phyloP scores from a whole-genome alignment of 2,888 invertebrate genomes.

The Leucozona laternaria region DNA sequence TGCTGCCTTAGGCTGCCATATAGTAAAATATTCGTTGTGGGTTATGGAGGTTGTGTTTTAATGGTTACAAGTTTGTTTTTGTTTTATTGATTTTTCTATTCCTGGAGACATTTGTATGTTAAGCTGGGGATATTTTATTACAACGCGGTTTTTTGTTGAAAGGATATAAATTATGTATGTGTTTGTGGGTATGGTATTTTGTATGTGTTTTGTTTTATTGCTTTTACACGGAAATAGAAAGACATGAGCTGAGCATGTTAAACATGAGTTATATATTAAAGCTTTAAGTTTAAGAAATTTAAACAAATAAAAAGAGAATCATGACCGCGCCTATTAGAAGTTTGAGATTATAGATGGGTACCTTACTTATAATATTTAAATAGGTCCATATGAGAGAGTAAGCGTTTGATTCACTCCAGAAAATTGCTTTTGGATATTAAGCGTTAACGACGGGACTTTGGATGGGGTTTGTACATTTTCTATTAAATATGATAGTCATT shows the following conservation, averaged over 20 bases:
- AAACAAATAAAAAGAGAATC: neutral
- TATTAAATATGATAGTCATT: too few relatives aligned
- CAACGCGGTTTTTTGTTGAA: constrained; percentile 29
- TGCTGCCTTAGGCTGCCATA: constrained; percentile 12
- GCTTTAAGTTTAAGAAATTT: neutral
- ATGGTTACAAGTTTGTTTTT: constrained; percentile 43
- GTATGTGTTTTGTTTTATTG: constrained; percentile 23
- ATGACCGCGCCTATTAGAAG: neutral
- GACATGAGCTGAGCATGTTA: neutral
- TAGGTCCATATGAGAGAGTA: too few relatives aligned
- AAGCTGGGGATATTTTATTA: constrained; percentile 25
- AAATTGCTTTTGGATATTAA: too few relatives aligned
- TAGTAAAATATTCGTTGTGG: neutral
- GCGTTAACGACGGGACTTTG: too few relatives aligned
- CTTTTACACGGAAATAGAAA: neutral
- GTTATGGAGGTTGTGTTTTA: constrained; percentile 17
- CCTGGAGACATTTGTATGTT: constrained; percentile 26
- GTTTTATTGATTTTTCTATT: constrained; percentile 42
- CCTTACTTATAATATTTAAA: too few relatives aligned
- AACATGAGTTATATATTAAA: neutral
- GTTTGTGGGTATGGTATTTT: constrained; percentile 1
- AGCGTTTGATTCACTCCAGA: too few relatives aligned
- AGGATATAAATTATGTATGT: neutral
- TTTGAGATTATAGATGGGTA: neutral
- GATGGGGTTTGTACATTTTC: too few relatives aligned